Base-by-base conservation (phyloP, 2,113 vertebrate genomes). In the Phyllostomus discolor region DNA sequence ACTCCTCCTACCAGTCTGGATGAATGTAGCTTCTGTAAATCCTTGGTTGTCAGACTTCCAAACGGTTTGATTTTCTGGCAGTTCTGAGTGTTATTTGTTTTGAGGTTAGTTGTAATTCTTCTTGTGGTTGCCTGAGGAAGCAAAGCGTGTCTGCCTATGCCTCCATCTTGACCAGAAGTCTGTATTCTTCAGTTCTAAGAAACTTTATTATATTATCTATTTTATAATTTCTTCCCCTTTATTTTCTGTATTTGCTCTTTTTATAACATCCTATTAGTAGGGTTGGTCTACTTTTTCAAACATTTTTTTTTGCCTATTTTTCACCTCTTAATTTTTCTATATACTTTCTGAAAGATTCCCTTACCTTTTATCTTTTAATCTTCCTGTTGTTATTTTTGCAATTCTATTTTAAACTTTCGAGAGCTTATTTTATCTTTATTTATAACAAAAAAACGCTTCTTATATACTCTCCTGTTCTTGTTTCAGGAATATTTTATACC, bases 321-420 rank as follows among this genome's bases (percentile, higher is more conserved):
- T 26, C 52, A 57, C 66, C 22, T 75, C 52, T 20, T 82, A 86
- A n/a, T 70, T 43, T 69, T 48, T 72, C 38, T 81, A 54, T 38
- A 28, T 76, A 35, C 67, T 96, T 90, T 43, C 59, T n/a, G 9
- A 85, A 24, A 62, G 28, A 46, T 62, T 59, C 26, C 20, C 43
- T 93, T 69, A 48, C 26, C 2, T 57, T 62, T 87, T 90, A 11
- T 76, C 35, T 75, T 96, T 17, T 81, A 70, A 33, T 78, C 4
- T 9, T 78, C 75, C 16, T 72, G 52, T 66, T 76, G 84, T 91
- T 79, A 46, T 79, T 79, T 80, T 48, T 46, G 19, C 48, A 69
- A 24, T 91, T 67, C 66, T 80, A 10, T 73, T 92, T 88, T 35
- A 84, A 86, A 79, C 24, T 94, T 94, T 90, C 41, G 11, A 89